These are phyloP conservation scores for Notospermus geniculatus DNA, from an alignment of 1,140 invertebrate genomes.

Conservation along the genomic window DNA sequence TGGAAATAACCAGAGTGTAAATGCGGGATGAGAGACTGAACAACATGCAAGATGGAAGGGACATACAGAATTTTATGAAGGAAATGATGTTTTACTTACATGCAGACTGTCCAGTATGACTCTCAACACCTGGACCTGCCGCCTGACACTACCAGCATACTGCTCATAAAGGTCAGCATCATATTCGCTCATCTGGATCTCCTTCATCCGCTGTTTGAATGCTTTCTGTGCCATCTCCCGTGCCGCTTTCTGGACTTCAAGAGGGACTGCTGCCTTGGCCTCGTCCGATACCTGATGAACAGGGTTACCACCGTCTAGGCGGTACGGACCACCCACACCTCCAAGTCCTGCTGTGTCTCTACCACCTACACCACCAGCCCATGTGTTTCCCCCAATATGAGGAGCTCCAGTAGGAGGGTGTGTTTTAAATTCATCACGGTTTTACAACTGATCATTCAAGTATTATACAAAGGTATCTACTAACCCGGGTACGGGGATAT, in stretches of 20 bases:
- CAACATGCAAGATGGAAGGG: too few relatives aligned
- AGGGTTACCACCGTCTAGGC: conserved; percentile 85
- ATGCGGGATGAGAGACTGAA: too few relatives aligned
- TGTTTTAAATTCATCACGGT: background rate
- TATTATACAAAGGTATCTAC: too few relatives aligned
- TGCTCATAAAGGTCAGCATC: conserved; percentile 85
- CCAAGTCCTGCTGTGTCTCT: conserved; percentile 82
- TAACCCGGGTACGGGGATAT: conserved; percentile 63
- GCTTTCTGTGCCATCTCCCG: conserved; percentile 88
- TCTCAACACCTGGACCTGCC: conserved; percentile 61
- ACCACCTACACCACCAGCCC: conserved; percentile 84
- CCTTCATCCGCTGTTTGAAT: conserved; percentile 80
- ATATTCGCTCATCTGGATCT: conserved; percentile 93
- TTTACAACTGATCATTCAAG: conserved; percentile 51
- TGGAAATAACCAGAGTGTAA: conserved; percentile 52
- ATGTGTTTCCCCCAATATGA: conserved; percentile 94
- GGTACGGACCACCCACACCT: conserved; percentile 54
- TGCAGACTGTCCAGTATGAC: conserved; percentile 64
- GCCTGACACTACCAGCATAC: conserved; percentile 74
- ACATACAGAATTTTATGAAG: too few relatives aligned
- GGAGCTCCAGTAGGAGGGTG: conserved; percentile 70
- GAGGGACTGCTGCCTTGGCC: conserved; percentile 87
- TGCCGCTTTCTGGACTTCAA: conserved; percentile 78
- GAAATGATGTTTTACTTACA: conserved; percentile 30
- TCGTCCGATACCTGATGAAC: conserved; percentile 87